Base-by-base conservation (phyloP, 2,797 vertebrate species). In the Hypotaenidia philippensis region DNA sequence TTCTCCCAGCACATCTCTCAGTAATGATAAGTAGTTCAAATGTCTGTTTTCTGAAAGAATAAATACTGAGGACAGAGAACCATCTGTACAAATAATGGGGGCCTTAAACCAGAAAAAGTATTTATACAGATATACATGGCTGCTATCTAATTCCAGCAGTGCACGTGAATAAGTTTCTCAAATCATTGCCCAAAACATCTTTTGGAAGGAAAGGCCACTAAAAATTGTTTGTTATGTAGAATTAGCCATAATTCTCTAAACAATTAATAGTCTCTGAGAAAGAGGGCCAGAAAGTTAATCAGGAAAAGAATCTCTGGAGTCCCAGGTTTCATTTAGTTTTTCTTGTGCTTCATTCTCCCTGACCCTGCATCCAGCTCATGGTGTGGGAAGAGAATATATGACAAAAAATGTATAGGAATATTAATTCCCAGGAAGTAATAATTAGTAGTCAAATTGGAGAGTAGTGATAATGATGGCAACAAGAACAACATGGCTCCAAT, bases 381-480 rank as follows among this genome's bases (percentile, higher is more conserved):
- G 34, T 55, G 17, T 69, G 27, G 31, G 21, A 9, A 70, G 18
- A 60, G 23, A 23, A 22, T 32, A 55, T 5, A 15, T 27, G 25
- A 56, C 7, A 22, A 53, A 72, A 53, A 49, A 21, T 20, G 8
- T 6, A 18, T 4, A 52, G 19, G 26, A 34, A 4, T 6, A 31
- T 36, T 65, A 77, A 92, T 68, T 86, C 79, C 79, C 74, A 81
- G 64, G 83, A 95, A 95, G 7, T 66, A 78, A 57, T 20, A 84
- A 72, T 59, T 83, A 94, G 74, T 91, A 74, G 14, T 34, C 32
- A 77, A 61, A 70, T 31, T 50, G 11, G 20, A 90, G 38, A 71
- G 29, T 4, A 86, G 20, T 9, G 52, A 11, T 23, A 69, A 55
- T 34, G 68, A n/a, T 0, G 5, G 9, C 65, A 68, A 55, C 8